These are phyloP conservation scores for Trilocha varians DNA, from an alignment of 2,888 invertebrate species.

Conservation along the genomic window DNA sequence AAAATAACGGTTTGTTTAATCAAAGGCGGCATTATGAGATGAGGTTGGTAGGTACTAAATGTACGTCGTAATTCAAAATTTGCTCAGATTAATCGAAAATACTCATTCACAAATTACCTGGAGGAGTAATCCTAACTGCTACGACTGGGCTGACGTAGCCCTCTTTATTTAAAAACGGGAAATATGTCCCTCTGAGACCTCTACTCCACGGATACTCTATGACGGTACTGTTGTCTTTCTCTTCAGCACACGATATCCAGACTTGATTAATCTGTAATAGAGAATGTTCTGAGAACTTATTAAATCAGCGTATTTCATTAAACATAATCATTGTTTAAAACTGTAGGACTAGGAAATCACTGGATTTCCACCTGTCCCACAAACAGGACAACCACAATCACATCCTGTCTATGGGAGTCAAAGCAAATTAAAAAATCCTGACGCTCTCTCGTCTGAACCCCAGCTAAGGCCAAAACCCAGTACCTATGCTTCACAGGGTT, in stretches of 20 bases:
- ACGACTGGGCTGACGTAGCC: constrained; percentile 73
- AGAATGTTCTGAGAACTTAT: background rate
- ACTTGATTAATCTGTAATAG: constrained; percentile 71
- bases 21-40: too few species aligned
- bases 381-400: too few species aligned
- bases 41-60: too few species aligned
- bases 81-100: background rate
- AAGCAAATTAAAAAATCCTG: too few species aligned
- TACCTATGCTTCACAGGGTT: too few species aligned
- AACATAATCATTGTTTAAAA: background rate
- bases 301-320: background rate
- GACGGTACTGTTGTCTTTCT: constrained; percentile 55
- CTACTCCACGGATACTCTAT: constrained; percentile 57
- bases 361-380: too few species aligned
- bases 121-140: constrained; percentile 64
- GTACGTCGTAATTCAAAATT: background rate
- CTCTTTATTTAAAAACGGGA: constrained; percentile 66
- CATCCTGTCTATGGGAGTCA: too few species aligned
- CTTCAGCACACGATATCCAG: constrained; percentile 88
- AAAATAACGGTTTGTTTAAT: too few species aligned
- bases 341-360: too few species aligned
- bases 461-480: too few species aligned
- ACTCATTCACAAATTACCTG: constrained; percentile 25
- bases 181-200: constrained; percentile 76
- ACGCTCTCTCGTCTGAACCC: too few species aligned